phyloP scores from a whole-genome alignment of 2,888 invertebrate genomes.

The Scaptomyza polygonia region DNA sequence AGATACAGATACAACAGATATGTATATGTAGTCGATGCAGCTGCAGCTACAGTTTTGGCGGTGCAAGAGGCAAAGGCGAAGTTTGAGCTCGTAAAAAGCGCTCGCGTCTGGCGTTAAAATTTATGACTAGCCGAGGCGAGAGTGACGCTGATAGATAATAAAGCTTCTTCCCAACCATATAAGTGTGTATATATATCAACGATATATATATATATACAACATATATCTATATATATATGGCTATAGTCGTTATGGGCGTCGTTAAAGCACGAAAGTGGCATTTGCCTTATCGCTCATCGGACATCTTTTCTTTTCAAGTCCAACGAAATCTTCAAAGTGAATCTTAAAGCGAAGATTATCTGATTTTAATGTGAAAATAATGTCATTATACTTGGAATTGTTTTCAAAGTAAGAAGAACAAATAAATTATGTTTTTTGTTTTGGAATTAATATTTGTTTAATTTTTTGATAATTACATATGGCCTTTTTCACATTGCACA shows the following conservation, averaged over 20 bases:
- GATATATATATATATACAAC: neutral
- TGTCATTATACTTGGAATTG: too few species aligned
- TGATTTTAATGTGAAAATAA: too few species aligned
- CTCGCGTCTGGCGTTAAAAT: slow-evolving; percentile 54
- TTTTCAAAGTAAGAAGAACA: too few species aligned
- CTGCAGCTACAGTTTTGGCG: slow-evolving; percentile 25
- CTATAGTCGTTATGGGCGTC: slow-evolving; percentile 37
- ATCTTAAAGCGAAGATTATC: neutral
- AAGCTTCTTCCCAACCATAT: slow-evolving; percentile 29
- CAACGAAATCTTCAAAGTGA: slow-evolving; percentile 11
- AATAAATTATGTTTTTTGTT: too few species aligned
- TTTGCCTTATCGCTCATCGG: slow-evolving; percentile 16
- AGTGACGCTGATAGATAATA: slow-evolving; percentile 64
- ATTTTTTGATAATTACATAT: too few species aligned
- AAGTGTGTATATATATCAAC: neutral
- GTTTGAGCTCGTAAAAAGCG: slow-evolving; percentile 48
- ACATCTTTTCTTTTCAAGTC: slow-evolving; percentile 1
- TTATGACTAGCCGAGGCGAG: slow-evolving; percentile 58
- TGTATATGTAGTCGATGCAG: too few species aligned
- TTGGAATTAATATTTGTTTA: too few species aligned
- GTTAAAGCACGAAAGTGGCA: slow-evolving; percentile 35
- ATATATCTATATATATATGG: neutral
- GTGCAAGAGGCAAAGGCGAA: slow-evolving; percentile 13
- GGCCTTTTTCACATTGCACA: too few species aligned
- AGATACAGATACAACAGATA: slow-evolving; percentile 17